Evolutionary conservation across 2,888 invertebrate species (phyloP), one percentile per base, ranked within the genome.

Genomic region (Entomobrya multifasciata): DNA sequence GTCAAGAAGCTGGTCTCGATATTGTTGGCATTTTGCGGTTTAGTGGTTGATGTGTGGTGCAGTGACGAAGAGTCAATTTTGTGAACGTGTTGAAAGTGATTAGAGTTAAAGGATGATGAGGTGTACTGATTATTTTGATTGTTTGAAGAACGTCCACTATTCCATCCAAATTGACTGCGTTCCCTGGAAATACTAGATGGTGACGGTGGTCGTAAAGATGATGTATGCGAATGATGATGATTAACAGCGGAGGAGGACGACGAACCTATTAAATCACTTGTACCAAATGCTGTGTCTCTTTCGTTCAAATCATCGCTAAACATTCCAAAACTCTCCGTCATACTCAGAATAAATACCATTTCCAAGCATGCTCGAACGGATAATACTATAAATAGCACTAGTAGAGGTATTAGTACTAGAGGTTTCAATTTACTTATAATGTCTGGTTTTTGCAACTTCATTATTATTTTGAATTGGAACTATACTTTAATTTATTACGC

Each of bases 1-100:
- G 88, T 81, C 70, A 88, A 57, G 70, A 88, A 88, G 60, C 49
- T 74, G 44, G 55, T 76, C 79, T 84, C 84, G 80, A 76, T 65
- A 84, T 52, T 72, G 41, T 30, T 22, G 27, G 44, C 74, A 30
- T 57, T 57, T 72, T 72, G 78, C 25, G 85, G 30, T 44, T 49
- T 17, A 2, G 41, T 6, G 36, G 2, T n/a, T 20, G 22, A 41
- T 57, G 60, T 13, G 25, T 36, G 22, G 20, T 57, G 60, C n/a
- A 27, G 20, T 10, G 76, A 52, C 6, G 74, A 52, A 49, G n/a
- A 52, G 8, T 55, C 49, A 41, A 36, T 57, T 36, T 25, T 47
- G 60, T 52, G 36, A 13, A 36, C 6, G 36, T 65, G 3, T 10
- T 27, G 20, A 15, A 15, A 10, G 22, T 76, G 8, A 36, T 77